Conservation (phyloP, 2,113 vertebrate species). For the Apistogramma diplotaenia region DNA sequence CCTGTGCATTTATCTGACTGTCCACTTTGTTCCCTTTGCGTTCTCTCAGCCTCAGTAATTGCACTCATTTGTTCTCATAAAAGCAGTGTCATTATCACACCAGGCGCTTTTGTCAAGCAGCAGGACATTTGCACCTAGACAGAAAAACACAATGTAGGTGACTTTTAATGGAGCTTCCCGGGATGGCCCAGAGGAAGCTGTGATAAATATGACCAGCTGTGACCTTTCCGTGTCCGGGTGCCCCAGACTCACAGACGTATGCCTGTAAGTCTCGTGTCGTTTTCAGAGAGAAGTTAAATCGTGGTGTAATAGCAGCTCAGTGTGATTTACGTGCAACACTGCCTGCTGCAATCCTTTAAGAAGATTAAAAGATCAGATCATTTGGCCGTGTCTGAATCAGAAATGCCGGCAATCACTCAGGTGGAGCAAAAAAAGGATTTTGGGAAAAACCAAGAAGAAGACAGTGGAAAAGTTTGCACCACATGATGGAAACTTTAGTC, state of each 20-base stretch:
- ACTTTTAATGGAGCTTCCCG: slow-evolving; percentile 2
- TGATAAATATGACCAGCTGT: neutral
- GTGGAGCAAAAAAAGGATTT: slow-evolving; percentile 32
- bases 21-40: neutral
- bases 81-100: slow-evolving; percentile 42
- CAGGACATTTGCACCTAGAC: slow-evolving; percentile 25
- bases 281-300: slow-evolving; percentile 1
- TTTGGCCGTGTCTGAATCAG: slow-evolving; percentile 30
- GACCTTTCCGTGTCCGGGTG: neutral
- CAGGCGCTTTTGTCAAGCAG: slow-evolving; percentile 42
- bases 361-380: slow-evolving; percentile 55
- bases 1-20: slow-evolving; percentile 3
- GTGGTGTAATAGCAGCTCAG: slow-evolving; percentile 16
- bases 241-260: neutral
- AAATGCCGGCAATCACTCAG: slow-evolving; percentile 26
- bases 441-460: neutral
- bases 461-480: neutral
- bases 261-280: neutral
- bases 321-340: slow-evolving; percentile 30
- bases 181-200: neutral
- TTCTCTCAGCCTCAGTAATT: neutral
- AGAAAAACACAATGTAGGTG: neutral
- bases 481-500: neutral
- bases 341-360: slow-evolving; percentile 33
- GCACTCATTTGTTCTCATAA: slow-evolving; percentile 17